A percentile compares a stretch with the other conserved stretches of the same genome.
These are phyloP conservation scores for Meleagris gallopavo DNA, from an alignment of 2,113 vertebrate genomes.

Conservation along the genomic window DNA sequence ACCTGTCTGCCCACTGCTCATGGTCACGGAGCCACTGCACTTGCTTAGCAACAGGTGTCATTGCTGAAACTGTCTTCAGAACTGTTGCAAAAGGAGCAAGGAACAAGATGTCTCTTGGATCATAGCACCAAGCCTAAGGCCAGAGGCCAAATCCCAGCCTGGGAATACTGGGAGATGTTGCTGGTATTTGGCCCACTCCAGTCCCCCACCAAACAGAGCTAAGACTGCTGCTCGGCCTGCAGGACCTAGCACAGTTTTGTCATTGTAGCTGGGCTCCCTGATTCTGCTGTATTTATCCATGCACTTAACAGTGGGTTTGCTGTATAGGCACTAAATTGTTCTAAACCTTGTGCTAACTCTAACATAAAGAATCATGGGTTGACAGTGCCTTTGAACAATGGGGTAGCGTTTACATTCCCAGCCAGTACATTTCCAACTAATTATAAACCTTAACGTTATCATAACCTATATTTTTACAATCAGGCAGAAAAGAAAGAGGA, in stretches of 20 bases:
- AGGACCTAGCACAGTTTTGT: not conserved
- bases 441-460: not conserved
- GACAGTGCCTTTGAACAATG: not conserved
- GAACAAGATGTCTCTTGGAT: not conserved
- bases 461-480: not conserved
- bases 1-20: rapidly evolving
- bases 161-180: not conserved
- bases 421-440: not conserved
- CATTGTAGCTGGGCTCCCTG: not conserved
- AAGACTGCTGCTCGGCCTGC: not conserved
- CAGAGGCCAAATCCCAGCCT: not conserved
- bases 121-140: not conserved
- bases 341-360: not conserved
- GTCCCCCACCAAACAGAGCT: not conserved
- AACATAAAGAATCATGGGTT: not conserved
- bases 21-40: not conserved
- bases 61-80: not conserved
- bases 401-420: not conserved
- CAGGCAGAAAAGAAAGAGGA: not conserved
- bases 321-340: not conserved
- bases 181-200: not conserved
- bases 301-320: not conserved
- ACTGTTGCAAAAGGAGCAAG: not conserved
- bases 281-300: not conserved
- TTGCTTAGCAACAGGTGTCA: not conserved